phyloP scores from a whole-genome alignment of 2,113 vertebrate species.

The Serilophus lunatus region DNA sequence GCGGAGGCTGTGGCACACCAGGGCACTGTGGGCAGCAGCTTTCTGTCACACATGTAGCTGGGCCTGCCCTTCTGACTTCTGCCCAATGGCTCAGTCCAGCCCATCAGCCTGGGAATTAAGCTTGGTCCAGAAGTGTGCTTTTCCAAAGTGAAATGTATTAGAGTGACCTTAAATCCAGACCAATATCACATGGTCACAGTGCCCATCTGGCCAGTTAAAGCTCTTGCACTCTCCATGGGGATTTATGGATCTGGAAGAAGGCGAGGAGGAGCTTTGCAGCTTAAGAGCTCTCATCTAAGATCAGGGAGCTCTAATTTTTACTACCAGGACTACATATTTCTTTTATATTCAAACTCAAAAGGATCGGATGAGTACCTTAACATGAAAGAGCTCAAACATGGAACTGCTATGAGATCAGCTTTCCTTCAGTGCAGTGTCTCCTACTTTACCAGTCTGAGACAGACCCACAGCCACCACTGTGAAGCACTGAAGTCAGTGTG shows the following conservation, averaged over 20 bases:
- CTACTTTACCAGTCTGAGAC: neutral
- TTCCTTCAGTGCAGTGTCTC: neutral
- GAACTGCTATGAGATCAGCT: neutral
- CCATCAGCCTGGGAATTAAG: neutral
- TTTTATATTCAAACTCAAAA: neutral
- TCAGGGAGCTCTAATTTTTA: neutral
- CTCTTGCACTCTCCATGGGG: neutral
- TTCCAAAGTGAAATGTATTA: neutral
- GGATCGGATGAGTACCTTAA: neutral
- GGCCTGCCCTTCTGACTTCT: neutral
- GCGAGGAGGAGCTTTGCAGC: neutral
- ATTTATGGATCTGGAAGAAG: neutral
- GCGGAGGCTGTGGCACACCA: accelerated
- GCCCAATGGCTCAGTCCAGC: accelerated
- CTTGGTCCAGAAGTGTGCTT: neutral
- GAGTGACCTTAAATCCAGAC: neutral
- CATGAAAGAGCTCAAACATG: neutral
- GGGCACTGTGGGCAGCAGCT: accelerated
- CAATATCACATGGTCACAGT: accelerated
- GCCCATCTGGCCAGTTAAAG: neutral
- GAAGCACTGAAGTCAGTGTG: neutral
- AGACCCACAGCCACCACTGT: neutral
- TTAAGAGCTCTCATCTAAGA: neutral
- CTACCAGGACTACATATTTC: neutral
- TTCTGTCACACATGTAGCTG: neutral